Conservation (phyloP, 2,797 vertebrate species). For the Crenichthys baileyi region DNA sequence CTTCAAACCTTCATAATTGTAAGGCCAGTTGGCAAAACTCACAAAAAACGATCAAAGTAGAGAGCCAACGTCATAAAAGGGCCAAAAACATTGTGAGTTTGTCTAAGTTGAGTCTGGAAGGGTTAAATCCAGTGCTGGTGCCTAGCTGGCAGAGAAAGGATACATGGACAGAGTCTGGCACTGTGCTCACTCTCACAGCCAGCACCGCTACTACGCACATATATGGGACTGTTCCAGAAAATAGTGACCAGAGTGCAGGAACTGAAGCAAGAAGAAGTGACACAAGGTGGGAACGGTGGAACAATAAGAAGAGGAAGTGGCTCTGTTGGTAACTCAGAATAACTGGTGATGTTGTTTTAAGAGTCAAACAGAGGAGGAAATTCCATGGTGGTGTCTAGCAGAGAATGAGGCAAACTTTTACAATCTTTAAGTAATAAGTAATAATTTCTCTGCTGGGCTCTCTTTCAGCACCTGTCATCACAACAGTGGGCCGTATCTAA, state of each 20-base stretch:
- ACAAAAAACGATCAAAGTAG: not conserved
- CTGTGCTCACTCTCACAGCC: slow-evolving; percentile 45
- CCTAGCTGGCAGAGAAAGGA: slow-evolving; percentile 66
- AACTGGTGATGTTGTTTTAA: slow-evolving; percentile 13
- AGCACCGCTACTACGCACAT: slow-evolving; percentile 55
- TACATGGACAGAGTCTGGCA: slow-evolving; percentile 67
- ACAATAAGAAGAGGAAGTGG: slow-evolving; percentile 17
- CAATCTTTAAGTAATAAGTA: slow-evolving; percentile 46
- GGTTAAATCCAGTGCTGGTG: slow-evolving; percentile 59
- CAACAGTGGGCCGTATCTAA: slow-evolving; percentile 54
- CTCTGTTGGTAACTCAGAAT: slow-evolving; percentile 23
- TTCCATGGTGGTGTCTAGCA: slow-evolving; percentile 14
- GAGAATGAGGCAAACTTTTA: slow-evolving; percentile 32
- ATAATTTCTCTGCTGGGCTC: slow-evolving; percentile 46
- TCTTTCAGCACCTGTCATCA: slow-evolving; percentile 70
- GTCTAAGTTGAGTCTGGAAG: slow-evolving; percentile 35
- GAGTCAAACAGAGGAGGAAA: slow-evolving; percentile 7
- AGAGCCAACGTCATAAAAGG: not conserved
- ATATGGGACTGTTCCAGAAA: slow-evolving; percentile 49
- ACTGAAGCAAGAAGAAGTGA: slow-evolving; percentile 30
- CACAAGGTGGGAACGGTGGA: slow-evolving; percentile 22
- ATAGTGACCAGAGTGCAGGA: slow-evolving; percentile 37
- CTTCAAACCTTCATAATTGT: slow-evolving; percentile 25
- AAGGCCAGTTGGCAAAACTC: slow-evolving; percentile 1
- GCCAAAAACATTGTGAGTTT: slow-evolving; percentile 3